Evolutionary conservation across 2,113 vertebrate genomes (phyloP), one percentile per base, ranked within the genome.

Genomic region (Barbus barbus): DNA sequence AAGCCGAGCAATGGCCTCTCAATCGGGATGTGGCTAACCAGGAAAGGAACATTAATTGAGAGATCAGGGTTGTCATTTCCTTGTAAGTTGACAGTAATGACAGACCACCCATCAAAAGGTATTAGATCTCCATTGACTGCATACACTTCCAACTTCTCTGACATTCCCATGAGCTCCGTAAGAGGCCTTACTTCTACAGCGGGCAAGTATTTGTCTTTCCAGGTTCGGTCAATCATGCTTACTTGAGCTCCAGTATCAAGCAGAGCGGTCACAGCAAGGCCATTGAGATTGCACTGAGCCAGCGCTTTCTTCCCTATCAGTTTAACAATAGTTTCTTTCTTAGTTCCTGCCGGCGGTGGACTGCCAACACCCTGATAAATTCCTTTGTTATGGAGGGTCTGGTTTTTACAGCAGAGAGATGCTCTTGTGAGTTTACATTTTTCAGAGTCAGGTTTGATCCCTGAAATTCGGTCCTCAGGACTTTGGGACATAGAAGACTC

Each of bases 121-220:
- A n/a, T n/a, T n/a, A n/a, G n/a, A n/a, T n/a, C n/a, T n/a, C n/a
- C n/a, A n/a, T n/a, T n/a, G n/a, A n/a, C n/a, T n/a, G n/a, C n/a
- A n/a, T n/a, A n/a, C n/a, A n/a, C n/a, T n/a, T n/a, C n/a, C 3
- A 24, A 72, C 38, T 24, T 24, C 5, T 72, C 36, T 41, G 38
- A 3, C 33, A n/a, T 73, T 44, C 38, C 22, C 1, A 73, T 73
- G 1, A 46, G 38, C 71, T 73, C 38, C 4, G 1, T 1, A n/a
- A 73, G 71, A 73, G 71, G 71, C 12, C 71, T 44, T 44, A 26
- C n/a, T 41, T 73, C 71, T 46, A 72, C 69, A 73, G 71, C 46
- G 9, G n/a, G n/a, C 26, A 26, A 73, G 71, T 73, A 73, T 73
- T 46, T 73, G 9, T 73, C 71, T 73, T 73, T 46, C n/a, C n/a